Conservation (phyloP, 1,140 invertebrate genomes). For the Meloidogyne hapla region DNA sequence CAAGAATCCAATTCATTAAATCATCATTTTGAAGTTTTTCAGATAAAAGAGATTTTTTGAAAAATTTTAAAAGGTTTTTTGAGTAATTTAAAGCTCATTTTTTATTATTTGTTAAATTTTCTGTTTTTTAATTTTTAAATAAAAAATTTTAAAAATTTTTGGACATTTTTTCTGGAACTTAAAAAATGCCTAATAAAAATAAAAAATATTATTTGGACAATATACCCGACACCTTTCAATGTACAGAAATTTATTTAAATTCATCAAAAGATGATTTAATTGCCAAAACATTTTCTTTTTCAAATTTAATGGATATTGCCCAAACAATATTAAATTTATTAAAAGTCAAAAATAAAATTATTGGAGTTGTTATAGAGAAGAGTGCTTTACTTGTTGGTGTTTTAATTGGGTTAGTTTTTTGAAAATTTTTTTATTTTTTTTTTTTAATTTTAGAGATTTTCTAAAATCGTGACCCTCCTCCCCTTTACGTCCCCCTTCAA, state of each 20-base stretch:
- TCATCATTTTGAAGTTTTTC: conserved; percentile 38
- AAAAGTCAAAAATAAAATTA: background rate
- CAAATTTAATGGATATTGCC: conserved; percentile 8
- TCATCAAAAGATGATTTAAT: background rate
- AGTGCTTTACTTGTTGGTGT: conserved; percentile 11
- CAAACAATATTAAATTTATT: background rate
- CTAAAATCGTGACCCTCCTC: too few relatives aligned
- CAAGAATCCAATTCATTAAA: conserved; percentile 38
- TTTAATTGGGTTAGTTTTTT: conserved; percentile 20
- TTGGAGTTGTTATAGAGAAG: conserved; percentile 24
- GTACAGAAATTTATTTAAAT: background rate
- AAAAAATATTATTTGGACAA: too few relatives aligned
- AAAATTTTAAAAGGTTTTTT: background rate
- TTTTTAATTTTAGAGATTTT: too few relatives aligned
- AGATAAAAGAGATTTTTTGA: conserved; percentile 27
- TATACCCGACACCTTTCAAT: background rate
- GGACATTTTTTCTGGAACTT: background rate
- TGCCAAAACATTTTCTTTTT: background rate
- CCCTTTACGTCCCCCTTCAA: too few relatives aligned
- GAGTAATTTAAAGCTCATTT: background rate
- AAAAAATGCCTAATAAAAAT: background rate
- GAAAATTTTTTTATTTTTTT: conserved; percentile 7
- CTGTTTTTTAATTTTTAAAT: too few relatives aligned
- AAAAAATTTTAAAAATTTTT: too few relatives aligned
- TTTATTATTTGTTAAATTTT: too few relatives aligned